Evolutionary conservation across 2,888 invertebrate species (phyloP).

Genomic region (Crematogaster levior): DNA sequence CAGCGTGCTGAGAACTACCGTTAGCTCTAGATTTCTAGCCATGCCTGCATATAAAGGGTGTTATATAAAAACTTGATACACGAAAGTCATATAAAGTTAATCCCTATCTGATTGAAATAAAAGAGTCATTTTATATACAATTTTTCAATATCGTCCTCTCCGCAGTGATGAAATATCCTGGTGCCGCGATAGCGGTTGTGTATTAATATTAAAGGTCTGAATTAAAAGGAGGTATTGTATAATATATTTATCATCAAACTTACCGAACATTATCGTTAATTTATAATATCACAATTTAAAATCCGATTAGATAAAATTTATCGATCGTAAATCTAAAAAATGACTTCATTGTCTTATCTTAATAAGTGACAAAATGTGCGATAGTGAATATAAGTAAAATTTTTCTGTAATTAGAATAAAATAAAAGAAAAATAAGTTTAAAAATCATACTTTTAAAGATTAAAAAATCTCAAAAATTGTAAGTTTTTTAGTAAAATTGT

Average conservation of each 20-base stretch:
- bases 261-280: not conserved
- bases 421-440: not conserved
- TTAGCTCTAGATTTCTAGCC: constrained; percentile 42
- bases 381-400: not conserved
- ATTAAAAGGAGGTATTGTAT: not conserved
- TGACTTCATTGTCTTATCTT: not conserved
- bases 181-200: not conserved
- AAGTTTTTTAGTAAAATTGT: not conserved
- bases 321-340: not conserved
- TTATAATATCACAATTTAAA: not conserved
- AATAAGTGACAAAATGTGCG: not conserved
- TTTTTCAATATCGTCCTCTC: constrained; percentile 10
- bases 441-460: not conserved
- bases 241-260: not conserved
- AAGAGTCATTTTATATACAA: constrained; percentile 29
- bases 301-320: constrained; percentile 19
- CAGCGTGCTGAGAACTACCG: constrained; percentile 43
- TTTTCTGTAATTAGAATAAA: not conserved
- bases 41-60: constrained; percentile 34
- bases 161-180: not conserved
- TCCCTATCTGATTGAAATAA: constrained; percentile 43
- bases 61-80: constrained; percentile 40
- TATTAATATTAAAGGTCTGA: constrained; percentile 4
- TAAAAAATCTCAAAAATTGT: not conserved
- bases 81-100: constrained; percentile 48